These are phyloP conservation scores for Spondyliosoma cantharus DNA, from an alignment of 2,797 vertebrate species.

Conservation along the genomic window DNA sequence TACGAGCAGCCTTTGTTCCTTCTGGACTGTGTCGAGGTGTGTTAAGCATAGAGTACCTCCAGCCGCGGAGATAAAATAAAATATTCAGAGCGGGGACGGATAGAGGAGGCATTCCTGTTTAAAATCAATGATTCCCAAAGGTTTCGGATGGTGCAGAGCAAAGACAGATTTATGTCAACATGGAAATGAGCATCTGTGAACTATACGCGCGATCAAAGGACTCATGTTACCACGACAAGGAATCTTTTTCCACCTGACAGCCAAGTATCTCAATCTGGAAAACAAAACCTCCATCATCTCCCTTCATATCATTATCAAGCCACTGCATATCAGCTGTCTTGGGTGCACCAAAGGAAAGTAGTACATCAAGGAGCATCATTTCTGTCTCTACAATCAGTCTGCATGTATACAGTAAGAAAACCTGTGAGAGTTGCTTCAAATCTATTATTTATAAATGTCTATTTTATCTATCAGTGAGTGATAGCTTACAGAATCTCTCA, in stretches of 20 bases:
- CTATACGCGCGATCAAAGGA: constrained; percentile 56
- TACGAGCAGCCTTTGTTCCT: constrained; percentile 60
- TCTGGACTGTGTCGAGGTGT: constrained; percentile 58
- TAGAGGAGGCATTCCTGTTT: constrained; percentile 47
- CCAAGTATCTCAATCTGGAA: constrained; percentile 53
- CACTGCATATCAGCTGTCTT: constrained; percentile 44
- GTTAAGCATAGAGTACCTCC: constrained; percentile 52
- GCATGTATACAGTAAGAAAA: constrained; percentile 71
- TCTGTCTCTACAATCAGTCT: constrained; percentile 58
- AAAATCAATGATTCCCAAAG: constrained; percentile 61
- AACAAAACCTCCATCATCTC: constrained; percentile 39
- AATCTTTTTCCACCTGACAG: constrained; percentile 26
- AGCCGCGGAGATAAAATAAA: constrained; percentile 57
- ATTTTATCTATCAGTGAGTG: constrained; percentile 74
- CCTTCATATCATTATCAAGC: constrained; percentile 30
- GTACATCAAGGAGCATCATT: constrained; percentile 52
- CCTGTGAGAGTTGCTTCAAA: constrained; percentile 61
- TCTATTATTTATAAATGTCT: constrained; percentile 76
- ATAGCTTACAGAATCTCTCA: constrained; percentile 61
- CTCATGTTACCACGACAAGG: constrained; percentile 41
- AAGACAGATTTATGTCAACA: constrained; percentile 57
- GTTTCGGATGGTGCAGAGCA: constrained; percentile 51
- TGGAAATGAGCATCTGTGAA: constrained; percentile 57
- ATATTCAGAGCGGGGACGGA: constrained; percentile 52
- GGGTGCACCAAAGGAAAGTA: constrained; percentile 56